Percentiles rank a stretch among this genome's conserved stretches.
These are phyloP conservation scores for Microhierax caerulescens DNA, from an alignment of 2,797 vertebrate genomes.

Conservation along the genomic window DNA sequence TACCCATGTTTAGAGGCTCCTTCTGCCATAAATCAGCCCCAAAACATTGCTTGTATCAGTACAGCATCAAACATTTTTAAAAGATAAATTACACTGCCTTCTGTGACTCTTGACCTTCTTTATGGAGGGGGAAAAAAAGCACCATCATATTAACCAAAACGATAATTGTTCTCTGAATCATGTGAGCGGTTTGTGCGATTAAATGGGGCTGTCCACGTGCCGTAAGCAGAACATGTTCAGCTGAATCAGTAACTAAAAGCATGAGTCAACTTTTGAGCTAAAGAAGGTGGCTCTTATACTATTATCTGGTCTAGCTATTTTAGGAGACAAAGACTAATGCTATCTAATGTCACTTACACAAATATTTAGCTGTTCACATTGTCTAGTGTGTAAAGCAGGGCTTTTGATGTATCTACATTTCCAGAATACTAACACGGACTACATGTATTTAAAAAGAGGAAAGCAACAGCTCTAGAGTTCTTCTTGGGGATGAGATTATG, in stretches of 20 bases:
- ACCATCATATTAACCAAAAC: background rate
- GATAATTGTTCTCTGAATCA: background rate
- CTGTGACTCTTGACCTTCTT: background rate
- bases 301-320: conserved; percentile 27
- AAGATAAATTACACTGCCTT: background rate
- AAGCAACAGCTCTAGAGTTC: background rate
- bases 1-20: background rate
- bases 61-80: background rate
- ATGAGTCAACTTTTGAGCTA: conserved; percentile 38
- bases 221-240: conserved; percentile 6
- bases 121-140: background rate
- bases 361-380: conserved; percentile 24
- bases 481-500: background rate
- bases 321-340: conserved; percentile 24
- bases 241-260: conserved; percentile 42
- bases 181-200: background rate
- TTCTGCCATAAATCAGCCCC: background rate
- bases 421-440: conserved; percentile 13
- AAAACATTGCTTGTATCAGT: background rate
- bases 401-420: conserved; percentile 7
- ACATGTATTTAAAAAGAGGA: background rate
- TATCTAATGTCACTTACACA: conserved; percentile 28
- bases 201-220: background rate
- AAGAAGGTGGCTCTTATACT: conserved; percentile 11
- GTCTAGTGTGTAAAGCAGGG: background rate